phyloP scores from a whole-genome alignment of 1,140 invertebrate genomes.

The Drosophila navojoa region DNA sequence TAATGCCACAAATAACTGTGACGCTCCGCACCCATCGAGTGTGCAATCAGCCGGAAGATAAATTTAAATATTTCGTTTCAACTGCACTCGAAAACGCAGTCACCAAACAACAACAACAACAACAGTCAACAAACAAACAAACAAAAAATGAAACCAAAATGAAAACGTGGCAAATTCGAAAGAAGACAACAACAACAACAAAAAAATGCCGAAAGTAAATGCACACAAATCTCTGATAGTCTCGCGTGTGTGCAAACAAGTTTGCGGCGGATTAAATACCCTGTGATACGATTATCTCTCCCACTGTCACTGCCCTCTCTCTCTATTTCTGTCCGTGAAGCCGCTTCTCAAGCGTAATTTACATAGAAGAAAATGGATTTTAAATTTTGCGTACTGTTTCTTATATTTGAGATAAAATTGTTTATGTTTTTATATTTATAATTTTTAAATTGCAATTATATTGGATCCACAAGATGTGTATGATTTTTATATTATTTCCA shows the following conservation, averaged over 20 bases:
- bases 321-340: no score
- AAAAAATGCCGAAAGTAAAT: constrained; percentile 4
- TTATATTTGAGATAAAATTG: no score
- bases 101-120: constrained; percentile 17
- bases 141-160: neutral
- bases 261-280: constrained; percentile 4
- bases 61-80: constrained; percentile 69
- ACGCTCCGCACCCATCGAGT: constrained; percentile 4
- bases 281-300: constrained; percentile 6
- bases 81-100: constrained; percentile 64
- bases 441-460: no score
- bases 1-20: constrained; percentile 27
- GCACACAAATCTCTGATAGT: constrained; percentile 21
- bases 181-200: neutral
- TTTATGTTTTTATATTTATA: no score
- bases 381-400: no score
- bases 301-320: no score
- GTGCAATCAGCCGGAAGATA: constrained; percentile 72
- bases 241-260: constrained; percentile 25
- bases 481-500: no score
- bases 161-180: constrained; percentile 28
- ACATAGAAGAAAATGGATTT: no score
- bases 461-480: no score
- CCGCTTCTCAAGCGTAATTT: no score
- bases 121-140: neutral